Conservation (phyloP, 1,140 invertebrate genomes). For the Euwallacea similis region DNA sequence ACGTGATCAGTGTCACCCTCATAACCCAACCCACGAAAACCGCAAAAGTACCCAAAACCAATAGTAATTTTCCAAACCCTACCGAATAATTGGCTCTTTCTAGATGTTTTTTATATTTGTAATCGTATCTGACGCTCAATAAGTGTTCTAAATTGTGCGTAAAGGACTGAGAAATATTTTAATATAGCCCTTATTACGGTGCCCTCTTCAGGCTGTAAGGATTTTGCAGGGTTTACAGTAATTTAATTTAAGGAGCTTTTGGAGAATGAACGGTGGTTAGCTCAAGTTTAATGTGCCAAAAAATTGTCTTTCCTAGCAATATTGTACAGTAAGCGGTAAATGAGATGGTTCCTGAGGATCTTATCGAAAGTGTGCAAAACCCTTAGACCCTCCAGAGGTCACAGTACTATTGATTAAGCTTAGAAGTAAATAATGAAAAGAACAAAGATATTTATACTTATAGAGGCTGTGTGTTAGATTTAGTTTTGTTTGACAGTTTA, state of each 20-base stretch:
- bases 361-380: background rate
- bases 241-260: too few species aligned
- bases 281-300: too few species aligned
- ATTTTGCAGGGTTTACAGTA: too few species aligned
- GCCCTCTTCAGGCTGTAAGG: too few species aligned
- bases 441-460: constrained; percentile 48
- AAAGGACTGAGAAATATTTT: constrained; percentile 27
- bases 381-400: background rate
- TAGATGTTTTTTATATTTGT: constrained; percentile 52
- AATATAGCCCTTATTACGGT: background rate
- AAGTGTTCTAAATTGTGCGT: constrained; percentile 46
- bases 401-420: constrained; percentile 12
- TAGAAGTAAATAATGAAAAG: constrained; percentile 25
- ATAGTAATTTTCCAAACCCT: constrained; percentile 20
- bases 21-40: background rate
- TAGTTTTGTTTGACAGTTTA: constrained; percentile 50
- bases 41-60: constrained; percentile 1
- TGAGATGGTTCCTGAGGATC: background rate
- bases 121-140: constrained; percentile 52
- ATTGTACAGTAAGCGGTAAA: too few species aligned
- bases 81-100: constrained; percentile 39
- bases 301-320: too few species aligned
- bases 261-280: too few species aligned
- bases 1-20: too few species aligned
- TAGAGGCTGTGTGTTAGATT: constrained; percentile 55